phyloP scores from a whole-genome alignment of 2,888 invertebrate genomes.

The Anthophora plumipes region DNA sequence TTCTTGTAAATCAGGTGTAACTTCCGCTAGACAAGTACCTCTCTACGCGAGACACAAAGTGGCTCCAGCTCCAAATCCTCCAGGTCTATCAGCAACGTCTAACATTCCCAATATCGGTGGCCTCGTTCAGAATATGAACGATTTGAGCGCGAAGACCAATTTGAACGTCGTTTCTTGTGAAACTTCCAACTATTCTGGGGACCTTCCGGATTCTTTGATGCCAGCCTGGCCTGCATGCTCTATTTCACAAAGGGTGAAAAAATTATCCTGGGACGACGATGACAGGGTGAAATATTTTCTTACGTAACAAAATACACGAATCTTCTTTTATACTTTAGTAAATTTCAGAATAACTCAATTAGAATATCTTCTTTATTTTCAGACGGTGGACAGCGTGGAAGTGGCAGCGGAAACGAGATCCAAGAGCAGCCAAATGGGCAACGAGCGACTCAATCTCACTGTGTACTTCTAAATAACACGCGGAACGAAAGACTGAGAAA shows the following conservation, averaged over 20 bases:
- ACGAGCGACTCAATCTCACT: slow-evolving; percentile 89
- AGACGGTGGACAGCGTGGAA: slow-evolving; percentile 86
- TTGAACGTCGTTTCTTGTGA: slow-evolving; percentile 76
- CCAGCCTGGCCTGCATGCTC: slow-evolving; percentile 89
- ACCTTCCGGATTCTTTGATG: slow-evolving; percentile 80
- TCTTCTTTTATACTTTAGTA: no score
- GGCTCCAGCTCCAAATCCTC: slow-evolving; percentile 79
- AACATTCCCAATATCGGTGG: slow-evolving; percentile 82
- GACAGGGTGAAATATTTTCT: slow-evolving; percentile 74
- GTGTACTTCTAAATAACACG: slow-evolving; percentile 87
- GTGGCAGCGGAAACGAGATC: slow-evolving; percentile 84
- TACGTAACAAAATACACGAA: no score
- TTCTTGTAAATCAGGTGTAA: slow-evolving; percentile 68
- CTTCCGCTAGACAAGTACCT: slow-evolving; percentile 78
- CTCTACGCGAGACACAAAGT: slow-evolving; percentile 80
- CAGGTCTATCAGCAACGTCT: slow-evolving; percentile 80
- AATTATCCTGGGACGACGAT: slow-evolving; percentile 91
- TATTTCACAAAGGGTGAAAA: slow-evolving; percentile 90
- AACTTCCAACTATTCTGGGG: slow-evolving; percentile 81
- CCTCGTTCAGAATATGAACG: slow-evolving; percentile 83
- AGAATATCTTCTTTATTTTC: slow-evolving; percentile 15
- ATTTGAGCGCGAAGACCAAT: slow-evolving; percentile 80
- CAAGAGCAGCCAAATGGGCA: slow-evolving; percentile 78
- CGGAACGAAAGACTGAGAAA: slow-evolving; percentile 46
- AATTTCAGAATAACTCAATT: no score